Evolutionary conservation across 2,888 invertebrate species (phyloP).

Genomic region (Galeopsomyia nigrocyanea): DNA sequence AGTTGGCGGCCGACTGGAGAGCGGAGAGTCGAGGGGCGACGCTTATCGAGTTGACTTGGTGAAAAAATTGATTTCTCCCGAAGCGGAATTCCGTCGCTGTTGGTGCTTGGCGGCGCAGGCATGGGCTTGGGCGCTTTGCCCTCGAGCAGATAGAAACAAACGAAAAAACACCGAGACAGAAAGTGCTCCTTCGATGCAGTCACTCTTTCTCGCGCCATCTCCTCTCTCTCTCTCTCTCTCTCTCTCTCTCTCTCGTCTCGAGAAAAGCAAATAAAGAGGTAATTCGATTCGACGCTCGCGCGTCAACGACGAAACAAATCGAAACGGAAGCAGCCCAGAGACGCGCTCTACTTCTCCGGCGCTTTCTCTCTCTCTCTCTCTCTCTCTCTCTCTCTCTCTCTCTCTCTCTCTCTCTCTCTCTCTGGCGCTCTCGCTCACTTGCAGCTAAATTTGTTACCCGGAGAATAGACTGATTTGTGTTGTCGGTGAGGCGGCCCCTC

Average conservation of each 20-base stretch:
- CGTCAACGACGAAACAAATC: slow-evolving; percentile 39
- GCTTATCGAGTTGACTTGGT: slow-evolving; percentile 43
- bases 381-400: too few species aligned
- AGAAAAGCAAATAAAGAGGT: slow-evolving; percentile 36
- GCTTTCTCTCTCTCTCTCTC: neutral
- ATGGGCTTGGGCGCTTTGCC: too few species aligned
- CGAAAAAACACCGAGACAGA: slow-evolving; percentile 26
- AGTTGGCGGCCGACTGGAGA: too few species aligned
- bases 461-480: slow-evolving; percentile 16
- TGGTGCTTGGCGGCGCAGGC: neutral
- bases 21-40: neutral
- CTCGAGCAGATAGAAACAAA: slow-evolving; percentile 22
- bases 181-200: slow-evolving; percentile 8
- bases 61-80: slow-evolving; percentile 46
- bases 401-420: too few species aligned
- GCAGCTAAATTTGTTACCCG: slow-evolving; percentile 36
- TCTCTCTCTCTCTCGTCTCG: slow-evolving; percentile 3
- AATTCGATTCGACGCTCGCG: slow-evolving; percentile 39
- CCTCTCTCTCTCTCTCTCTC: neutral
- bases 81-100: slow-evolving; percentile 43
- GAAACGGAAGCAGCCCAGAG: slow-evolving; percentile 8
- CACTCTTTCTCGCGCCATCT: neutral
- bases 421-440: neutral
- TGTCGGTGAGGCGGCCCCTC: neutral
- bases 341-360: neutral